Base-by-base conservation (phyloP, 2,888 invertebrate genomes). In the Standfussiana lucernea region DNA sequence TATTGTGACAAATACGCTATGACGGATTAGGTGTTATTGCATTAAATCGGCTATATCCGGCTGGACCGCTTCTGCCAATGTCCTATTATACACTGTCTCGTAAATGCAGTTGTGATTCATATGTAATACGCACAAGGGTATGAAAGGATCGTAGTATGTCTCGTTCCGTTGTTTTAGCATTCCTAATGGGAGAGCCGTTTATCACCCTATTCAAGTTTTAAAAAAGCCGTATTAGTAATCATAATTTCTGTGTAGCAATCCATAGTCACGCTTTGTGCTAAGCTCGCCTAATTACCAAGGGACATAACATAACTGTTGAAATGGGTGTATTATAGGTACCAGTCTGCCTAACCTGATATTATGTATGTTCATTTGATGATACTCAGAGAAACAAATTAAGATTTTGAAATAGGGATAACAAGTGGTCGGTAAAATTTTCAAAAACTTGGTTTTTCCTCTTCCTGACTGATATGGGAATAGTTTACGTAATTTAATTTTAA, bases 61-160 rank as follows among this genome's bases (percentile, higher is more conserved):
- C 73, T 78, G 77, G 73, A 50, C 77, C 53, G 81, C 77, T 64
- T 78, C 62, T 80, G 45, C 77, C 62, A 64, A 80, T 53, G 53
- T 77, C 45, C 62, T 71, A 62, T 32, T 80, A 69, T 35, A 79
- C 79, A 69, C 21, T 15, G 32, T 32, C 37, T 40, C 18, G n/a
- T 28, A 45, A 56, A 45, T 15, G 28, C 28, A 72, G 24, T 32
- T 53, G 32, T 42, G 50, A 59, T 75, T 75, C 18, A 45, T 59
- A 11, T 74, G 28, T 59, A 59, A 35, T 10, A 75, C 75, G n/a
- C 21, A 35, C 21, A 75, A n/a, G 18, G 15, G 24, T 70, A 42
- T 47, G 59, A 79, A 47, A 61, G 32, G 40, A 70, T 70, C 69
- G 37, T 59, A 59, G 70, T 69, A 59, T 15, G 79, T 47, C 21